Evolutionary conservation across 2,113 vertebrate species (phyloP).

Genomic region (Fregetta grallaria): DNA sequence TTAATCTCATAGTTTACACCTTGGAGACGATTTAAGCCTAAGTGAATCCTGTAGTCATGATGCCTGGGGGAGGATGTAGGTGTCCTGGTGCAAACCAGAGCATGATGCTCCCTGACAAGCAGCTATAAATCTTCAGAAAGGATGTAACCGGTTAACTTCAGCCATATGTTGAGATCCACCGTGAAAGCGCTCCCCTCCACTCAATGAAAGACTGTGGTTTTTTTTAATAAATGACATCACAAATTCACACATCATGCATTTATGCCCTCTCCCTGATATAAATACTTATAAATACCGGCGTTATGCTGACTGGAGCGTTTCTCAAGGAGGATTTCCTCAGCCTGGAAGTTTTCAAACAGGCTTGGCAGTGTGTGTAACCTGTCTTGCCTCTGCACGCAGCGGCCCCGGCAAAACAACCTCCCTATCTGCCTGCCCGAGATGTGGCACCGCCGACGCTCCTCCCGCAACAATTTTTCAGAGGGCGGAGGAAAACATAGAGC

Average conservation of each 20-base stretch:
- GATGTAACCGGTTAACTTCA: background rate
- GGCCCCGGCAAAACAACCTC: background rate
- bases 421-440: background rate
- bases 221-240: background rate
- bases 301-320: background rate
- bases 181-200: background rate
- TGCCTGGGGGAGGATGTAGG: background rate
- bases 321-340: background rate
- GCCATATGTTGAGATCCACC: background rate
- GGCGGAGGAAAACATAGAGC: background rate
- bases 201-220: rapidly evolving
- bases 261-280: background rate
- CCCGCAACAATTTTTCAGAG: background rate
- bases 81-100: background rate
- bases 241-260: background rate
- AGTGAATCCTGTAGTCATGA: background rate
- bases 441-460: background rate
- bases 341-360: background rate
- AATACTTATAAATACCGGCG: rapidly evolving
- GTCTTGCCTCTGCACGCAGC: background rate
- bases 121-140: background rate
- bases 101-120: background rate
- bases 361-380: background rate
- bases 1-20: background rate
- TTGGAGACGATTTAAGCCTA: background rate